Conservation (phyloP, 2,113 vertebrate genomes). For the Accipiter virgatus region DNA sequence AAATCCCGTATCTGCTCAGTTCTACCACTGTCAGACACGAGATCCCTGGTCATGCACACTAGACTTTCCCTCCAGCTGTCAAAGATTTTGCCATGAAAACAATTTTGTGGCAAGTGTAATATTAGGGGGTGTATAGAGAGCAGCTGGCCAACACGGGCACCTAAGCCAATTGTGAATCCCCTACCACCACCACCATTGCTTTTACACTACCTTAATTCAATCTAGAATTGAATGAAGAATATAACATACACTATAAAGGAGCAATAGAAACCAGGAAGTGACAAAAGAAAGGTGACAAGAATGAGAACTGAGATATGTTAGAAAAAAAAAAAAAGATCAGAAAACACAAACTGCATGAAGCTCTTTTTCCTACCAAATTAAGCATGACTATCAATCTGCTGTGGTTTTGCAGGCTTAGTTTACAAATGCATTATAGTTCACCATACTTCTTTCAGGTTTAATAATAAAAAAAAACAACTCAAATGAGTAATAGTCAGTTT, state of each 20-base stretch:
- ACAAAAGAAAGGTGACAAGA: background rate
- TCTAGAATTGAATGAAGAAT: background rate
- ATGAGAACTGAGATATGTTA: background rate
- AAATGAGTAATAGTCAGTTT: slow-evolving; percentile 48
- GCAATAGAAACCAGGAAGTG: background rate
- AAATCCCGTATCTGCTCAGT: background rate
- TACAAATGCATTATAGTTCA: slow-evolving; percentile 52
- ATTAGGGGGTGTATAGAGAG: too few species aligned
- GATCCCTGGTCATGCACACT: accelerated
- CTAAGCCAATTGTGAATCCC: background rate
- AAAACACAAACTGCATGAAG: background rate
- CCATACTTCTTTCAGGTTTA: slow-evolving; percentile 43
- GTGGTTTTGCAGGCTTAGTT: slow-evolving; percentile 18
- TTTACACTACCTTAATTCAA: background rate
- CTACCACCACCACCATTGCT: background rate
- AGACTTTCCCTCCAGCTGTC: background rate
- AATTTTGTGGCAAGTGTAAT: background rate
- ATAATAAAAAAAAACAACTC: background rate
- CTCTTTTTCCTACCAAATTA: background rate
- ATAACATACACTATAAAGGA: background rate
- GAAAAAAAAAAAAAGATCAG: background rate
- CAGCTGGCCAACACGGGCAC: background rate
- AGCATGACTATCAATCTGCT: background rate
- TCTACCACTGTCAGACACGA: background rate
- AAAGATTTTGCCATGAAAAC: background rate